These are phyloP conservation scores for Arenaria interpres DNA, from an alignment of 2,113 vertebrate genomes.

Conservation along the genomic window DNA sequence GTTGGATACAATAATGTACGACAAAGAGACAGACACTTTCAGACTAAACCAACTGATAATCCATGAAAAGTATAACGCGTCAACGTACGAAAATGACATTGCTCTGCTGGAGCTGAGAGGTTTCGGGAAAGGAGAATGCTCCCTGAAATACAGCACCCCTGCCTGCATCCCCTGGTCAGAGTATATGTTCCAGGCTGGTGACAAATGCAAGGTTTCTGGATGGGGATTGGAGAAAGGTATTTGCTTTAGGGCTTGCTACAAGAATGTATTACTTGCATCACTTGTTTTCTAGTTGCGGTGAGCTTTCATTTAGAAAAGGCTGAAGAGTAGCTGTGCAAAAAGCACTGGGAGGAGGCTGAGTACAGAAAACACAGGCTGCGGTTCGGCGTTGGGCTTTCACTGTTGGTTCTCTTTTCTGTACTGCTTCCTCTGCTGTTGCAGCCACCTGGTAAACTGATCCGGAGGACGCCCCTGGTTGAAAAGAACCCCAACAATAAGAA, in stretches of 20 bases:
- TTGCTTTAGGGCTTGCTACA: neutral
- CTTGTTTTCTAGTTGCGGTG: neutral
- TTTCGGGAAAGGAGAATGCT: slow-evolving; percentile 37
- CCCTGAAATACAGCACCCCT: slow-evolving; percentile 49
- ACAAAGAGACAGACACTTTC: slow-evolving; percentile 53
- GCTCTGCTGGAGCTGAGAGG: slow-evolving; percentile 84
- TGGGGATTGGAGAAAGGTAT: slow-evolving; percentile 88
- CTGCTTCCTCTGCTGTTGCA: neutral
- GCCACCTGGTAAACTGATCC: neutral
- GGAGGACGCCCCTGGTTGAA: neutral
- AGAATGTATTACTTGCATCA: neutral
- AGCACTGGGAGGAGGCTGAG: neutral
- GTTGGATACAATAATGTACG: slow-evolving; percentile 24
- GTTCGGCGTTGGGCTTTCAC: neutral
- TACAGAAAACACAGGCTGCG: neutral
- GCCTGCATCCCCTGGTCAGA: slow-evolving; percentile 91
- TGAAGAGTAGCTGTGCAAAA: neutral
- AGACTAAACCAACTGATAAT: slow-evolving; percentile 73
- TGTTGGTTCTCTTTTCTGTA: neutral
- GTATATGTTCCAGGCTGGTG: slow-evolving; percentile 79
- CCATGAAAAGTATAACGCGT: slow-evolving; percentile 79
- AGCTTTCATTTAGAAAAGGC: neutral
- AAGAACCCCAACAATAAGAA: neutral
- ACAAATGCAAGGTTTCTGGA: slow-evolving; percentile 89
- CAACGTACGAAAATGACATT: slow-evolving; percentile 90